Percentiles rank a stretch among this genome's conserved stretches.
phyloP scores from a whole-genome alignment of 2,113 vertebrate genomes.

The Xiphophorus maculatus region DNA sequence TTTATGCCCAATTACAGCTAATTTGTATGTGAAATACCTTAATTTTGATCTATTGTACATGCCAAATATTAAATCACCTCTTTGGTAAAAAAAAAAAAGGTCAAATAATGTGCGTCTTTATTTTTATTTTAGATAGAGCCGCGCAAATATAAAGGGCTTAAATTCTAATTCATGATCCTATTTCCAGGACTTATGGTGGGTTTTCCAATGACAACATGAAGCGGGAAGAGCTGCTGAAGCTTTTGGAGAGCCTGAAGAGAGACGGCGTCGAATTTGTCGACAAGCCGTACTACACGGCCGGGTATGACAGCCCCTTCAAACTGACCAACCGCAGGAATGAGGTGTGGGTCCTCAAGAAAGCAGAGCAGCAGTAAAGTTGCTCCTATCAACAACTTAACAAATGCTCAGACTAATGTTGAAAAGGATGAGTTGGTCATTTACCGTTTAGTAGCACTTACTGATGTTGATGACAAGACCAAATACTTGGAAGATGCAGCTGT shows the following conservation, averaged over 20 bases:
- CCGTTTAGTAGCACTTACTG: neutral
- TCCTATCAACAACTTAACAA: neutral
- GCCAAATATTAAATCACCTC: too few species aligned
- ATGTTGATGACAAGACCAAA: neutral
- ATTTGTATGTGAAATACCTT: too few species aligned
- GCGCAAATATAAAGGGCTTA: neutral
- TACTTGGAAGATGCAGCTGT: neutral
- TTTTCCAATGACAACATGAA: conserved; percentile 79
- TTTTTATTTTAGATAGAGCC: too few species aligned
- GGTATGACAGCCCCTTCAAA: conserved; percentile 84
- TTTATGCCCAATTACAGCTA: too few species aligned
- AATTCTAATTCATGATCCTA: neutral
- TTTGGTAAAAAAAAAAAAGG: too few species aligned
- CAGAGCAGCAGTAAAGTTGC: conserved; percentile 32
- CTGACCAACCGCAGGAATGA: conserved; percentile 83
- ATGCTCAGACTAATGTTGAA: neutral
- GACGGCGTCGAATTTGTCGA: conserved; percentile 78
- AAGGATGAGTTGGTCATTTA: conserved; percentile 1
- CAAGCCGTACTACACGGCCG: conserved; percentile 80
- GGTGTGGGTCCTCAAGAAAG: conserved; percentile 80
- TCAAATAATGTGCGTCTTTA: too few species aligned
- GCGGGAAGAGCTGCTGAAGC: conserved; percentile 81
- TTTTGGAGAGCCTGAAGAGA: conserved; percentile 78
- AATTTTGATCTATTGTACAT: too few species aligned
- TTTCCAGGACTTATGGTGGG: conserved; percentile 79